Evolutionary conservation across 2,113 vertebrate genomes (phyloP).

Genomic region (Ia io): DNA sequence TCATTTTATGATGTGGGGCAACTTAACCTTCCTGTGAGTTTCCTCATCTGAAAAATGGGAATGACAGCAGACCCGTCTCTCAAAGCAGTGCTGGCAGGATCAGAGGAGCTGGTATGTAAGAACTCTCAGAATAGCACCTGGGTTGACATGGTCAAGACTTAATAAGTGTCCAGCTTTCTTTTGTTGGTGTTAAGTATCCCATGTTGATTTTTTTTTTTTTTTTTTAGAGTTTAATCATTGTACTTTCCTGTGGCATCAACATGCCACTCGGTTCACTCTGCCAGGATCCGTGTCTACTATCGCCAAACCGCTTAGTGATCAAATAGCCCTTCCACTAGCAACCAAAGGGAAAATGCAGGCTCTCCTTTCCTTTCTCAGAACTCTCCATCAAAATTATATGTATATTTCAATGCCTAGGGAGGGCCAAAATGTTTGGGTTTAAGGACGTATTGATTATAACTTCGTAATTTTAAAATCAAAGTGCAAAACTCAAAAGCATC

Average conservation of each 20-base stretch:
- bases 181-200: background rate
- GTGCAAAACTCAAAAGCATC: background rate
- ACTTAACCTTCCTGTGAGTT: background rate
- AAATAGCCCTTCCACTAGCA: background rate
- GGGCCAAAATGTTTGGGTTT: background rate
- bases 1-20: background rate
- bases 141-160: background rate
- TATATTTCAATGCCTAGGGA: background rate
- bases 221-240: background rate
- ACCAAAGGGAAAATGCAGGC: background rate
- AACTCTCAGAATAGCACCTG: background rate
- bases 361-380: background rate
- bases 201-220: background rate
- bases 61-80: background rate
- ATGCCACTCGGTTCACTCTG: background rate
- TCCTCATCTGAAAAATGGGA: background rate
- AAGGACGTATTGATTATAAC: constrained; percentile 9
- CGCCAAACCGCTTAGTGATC: background rate
- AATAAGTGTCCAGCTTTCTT: background rate
- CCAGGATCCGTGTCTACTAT: background rate
- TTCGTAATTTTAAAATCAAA: constrained; percentile 27
- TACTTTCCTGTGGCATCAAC: background rate
- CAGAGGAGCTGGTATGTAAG: background rate
- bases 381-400: background rate
- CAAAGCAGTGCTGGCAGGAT: background rate